Evolutionary conservation across 2,113 vertebrate genomes (phyloP), one percentile per base, ranked within the genome.

Genomic region (Prunella fulvescens): DNA sequence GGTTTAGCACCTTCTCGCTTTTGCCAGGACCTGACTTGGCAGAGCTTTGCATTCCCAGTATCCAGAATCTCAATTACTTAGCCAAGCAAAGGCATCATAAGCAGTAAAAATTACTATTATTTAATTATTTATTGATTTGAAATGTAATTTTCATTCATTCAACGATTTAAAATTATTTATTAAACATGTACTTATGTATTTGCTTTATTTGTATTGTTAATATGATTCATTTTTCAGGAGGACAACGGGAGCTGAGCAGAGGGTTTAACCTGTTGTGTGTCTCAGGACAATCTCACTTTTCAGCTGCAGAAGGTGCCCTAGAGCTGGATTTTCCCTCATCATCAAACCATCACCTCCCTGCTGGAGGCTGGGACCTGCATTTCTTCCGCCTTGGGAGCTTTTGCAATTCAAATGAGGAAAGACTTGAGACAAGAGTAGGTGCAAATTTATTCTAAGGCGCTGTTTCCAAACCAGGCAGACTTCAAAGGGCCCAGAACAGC

Each of bases 231-330:
- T 81, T 48, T 44, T 50, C 19, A 48, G 6, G 2, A 62, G 35
- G 35, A 87, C 31, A 54, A 17, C 0, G 4, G 6, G 4, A 72
- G 33, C 37, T 16, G 54, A 24, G 23, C 22, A 19, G 62, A 79
- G 25, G 12, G 16, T 28, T 79, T 26, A 18, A 65, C 37, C 71
- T 6, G 12, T 5, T 1, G 8, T 7, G 18, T 12, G 17, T 42
- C 56, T n/a, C 51, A 4, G n/a, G 29, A 22, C 77, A n/a, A 69
- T 56, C 69, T 39, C 81, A 20, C 13, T 70, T 78, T 14, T 8
- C 78, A 81, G 12, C 81, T 84, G 81, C 86, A 84, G 81, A 87
- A 86, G 85, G 81, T 92, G 84, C 83, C 81, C 95, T 72, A 42
- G 86, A 91, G 92, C 62, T 54, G 86, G 51, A 23, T 79, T 88